Evolutionary conservation across 2,113 vertebrate genomes (phyloP), one percentile per base, ranked within the genome.

Genomic region (Thinocorus orbignyianus): DNA sequence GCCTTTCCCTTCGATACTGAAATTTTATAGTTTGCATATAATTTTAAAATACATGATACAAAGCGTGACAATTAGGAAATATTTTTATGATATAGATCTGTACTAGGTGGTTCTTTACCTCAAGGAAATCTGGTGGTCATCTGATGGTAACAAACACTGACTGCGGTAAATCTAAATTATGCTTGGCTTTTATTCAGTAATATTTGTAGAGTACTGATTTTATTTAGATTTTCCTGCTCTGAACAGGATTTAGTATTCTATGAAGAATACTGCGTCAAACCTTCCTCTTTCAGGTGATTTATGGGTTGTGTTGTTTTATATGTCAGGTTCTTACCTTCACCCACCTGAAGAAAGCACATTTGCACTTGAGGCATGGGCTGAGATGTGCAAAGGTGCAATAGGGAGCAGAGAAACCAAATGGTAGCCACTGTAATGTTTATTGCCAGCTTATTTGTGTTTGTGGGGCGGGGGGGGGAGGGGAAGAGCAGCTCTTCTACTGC

Each of bases 1-100:
- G 68, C 69, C 92, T 95, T 97, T 97, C 91, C 70, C 58, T 97
- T 98, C 97, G 97, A 88, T 95, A 82, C 25, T 9, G 17, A 69
- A 91, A 65, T 69, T 22, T 90, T 93, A 86, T 54, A 39, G 80
- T 77, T 95, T 89, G 64, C 24, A 66, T 82, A 81, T 64, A 79
- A 81, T 96, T 91, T 92, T 69, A 78, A 94, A 94, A 74, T 79
- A 60, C 15, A 5, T 85, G 48, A 65, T 62, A 44, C 13, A 19
- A 44, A 79, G 48, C 4, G 0, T 51, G 60, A 93, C 87, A 62
- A 77, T 73, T 24, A 57, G 58, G 78, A 87, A 70, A 48, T 86
- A 62, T 95, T 88, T 87, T 76, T 44, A 72, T 80, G 3, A 19
- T 83, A 14, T 60, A 54, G 39, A 66, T 60, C 68, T 91, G 5